Evolutionary conservation across 1,140 invertebrate species (phyloP), one percentile per base, ranked within the genome.

Genomic region (Forficula auricularia): DNA sequence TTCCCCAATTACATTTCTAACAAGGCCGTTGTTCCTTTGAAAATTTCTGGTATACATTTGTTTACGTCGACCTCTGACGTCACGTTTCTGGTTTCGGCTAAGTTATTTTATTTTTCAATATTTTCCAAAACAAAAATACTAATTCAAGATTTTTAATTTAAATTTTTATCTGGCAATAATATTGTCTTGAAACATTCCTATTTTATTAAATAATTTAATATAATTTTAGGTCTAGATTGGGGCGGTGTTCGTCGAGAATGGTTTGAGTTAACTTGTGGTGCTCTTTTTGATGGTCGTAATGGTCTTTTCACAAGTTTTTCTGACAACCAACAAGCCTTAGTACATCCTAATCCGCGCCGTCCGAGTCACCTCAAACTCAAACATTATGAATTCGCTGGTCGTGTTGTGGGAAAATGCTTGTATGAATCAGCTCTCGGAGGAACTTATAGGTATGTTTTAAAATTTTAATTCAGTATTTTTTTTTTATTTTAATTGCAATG

Each of bases 321-420:
- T 48, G 84, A 90, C 52, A 82, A 82, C 19, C 77, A 78, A 44
- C 77, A 82, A 56, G 82, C 80, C 0, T 61, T 87, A 47, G 86
- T 91, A n/a, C 87, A 92, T 66, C 88, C 88, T 1, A 88, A 88
- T 63, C 74, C 76, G 12, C 72, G 76, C 54, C 63, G 83, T 18
- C 72, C 81, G 6, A 40, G 72, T 7, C 70, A 80, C 57, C 59
- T 85, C 3, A 89, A 89, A 61, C 53, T 89, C 35, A 88, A 89
- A 54, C 78, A 90, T 59, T 94, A 82, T 60, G 88, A 94, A 66
- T 88, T 94, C 60, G 88, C 89, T 27, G 90, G 90, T 19, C 82
- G 83, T 61, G 73, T 95, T 48, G 85, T 92, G n/a, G 90, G 88
- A 36, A 90, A 90, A 63, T 88, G 85, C 64, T 62, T 91, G 43